A percentile compares a stretch with the other conserved stretches of the same genome.
Conservation (phyloP, 1,140 invertebrate species). For the Brachionus calyciflorus region DNA sequence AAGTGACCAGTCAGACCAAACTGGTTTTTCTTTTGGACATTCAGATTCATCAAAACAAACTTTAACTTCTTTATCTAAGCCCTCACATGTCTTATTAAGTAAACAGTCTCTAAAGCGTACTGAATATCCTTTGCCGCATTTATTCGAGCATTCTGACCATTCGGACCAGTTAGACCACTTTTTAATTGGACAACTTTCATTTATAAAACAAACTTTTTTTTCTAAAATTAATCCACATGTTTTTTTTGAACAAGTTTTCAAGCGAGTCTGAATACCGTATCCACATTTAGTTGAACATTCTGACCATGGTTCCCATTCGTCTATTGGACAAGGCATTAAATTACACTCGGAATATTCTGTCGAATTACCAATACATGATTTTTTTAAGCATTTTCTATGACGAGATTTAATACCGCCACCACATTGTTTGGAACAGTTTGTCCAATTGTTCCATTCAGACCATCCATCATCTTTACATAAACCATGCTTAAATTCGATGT, state of each 20-base stretch:
- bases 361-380: neutral
- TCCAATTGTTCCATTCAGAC: conserved; percentile 19
- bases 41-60: neutral
- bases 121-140: conserved; percentile 16
- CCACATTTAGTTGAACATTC: neutral
- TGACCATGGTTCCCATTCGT: conserved; percentile 15
- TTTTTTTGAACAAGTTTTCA: neutral
- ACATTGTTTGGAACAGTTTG: conserved; percentile 14
- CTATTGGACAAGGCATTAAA: neutral
- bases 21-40: neutral
- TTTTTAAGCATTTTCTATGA: neutral
- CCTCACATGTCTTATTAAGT: neutral
- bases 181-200: neutral
- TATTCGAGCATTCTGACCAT: conserved; percentile 26
- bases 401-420: neutral
- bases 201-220: neutral
- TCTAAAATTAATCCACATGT: neutral
- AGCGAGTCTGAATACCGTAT: neutral
- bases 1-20: conserved; percentile 38
- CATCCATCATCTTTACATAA: neutral
- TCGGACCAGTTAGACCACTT: conserved; percentile 34
- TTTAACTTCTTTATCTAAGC: neutral
- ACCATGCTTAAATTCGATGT: neutral
- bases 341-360: conserved; percentile 12
- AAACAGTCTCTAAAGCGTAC: neutral